Conservation (phyloP, 2,797 vertebrate species). For the Austrolebias charrua region DNA sequence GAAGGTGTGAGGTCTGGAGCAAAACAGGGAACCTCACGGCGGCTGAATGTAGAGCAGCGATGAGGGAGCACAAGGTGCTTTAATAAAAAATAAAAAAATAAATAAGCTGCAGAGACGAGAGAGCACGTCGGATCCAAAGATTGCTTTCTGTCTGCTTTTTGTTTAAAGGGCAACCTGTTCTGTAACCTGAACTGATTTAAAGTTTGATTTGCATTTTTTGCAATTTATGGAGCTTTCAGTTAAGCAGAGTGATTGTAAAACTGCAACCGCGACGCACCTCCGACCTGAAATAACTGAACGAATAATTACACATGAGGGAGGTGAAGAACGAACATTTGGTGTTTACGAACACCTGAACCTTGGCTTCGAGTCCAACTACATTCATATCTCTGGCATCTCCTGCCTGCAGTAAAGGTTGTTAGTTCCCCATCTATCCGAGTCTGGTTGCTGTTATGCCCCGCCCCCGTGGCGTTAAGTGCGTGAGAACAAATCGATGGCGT, state of each 20-base stretch:
- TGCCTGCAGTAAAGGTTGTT: neutral
- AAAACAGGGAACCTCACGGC: slow-evolving; percentile 18
- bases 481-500: neutral
- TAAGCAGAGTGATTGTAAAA: slow-evolving; percentile 1
- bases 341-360: slow-evolving; percentile 49
- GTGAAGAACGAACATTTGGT: slow-evolving; percentile 35
- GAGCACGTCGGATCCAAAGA: slow-evolving; percentile 11
- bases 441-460: slow-evolving; percentile 6
- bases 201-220: neutral
- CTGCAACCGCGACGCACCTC: slow-evolving; percentile 15
- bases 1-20: slow-evolving; percentile 15
- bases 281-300: slow-evolving; percentile 1
- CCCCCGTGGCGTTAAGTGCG: neutral
- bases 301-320: slow-evolving; percentile 31
- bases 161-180: neutral
- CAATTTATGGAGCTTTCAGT: slow-evolving; percentile 13
- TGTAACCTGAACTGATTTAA: neutral
- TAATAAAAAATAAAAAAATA: neutral
- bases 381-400: slow-evolving; percentile 33
- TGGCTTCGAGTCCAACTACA: slow-evolving; percentile 50
- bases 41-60: slow-evolving; percentile 33
- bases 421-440: slow-evolving; percentile 13
- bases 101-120: slow-evolving; percentile 2
- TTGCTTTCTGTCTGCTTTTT: slow-evolving; percentile 3
- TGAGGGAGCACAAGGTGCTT: slow-evolving; percentile 12